Base-by-base conservation (phyloP, 1,140 invertebrate species). In the Ganaspis sp. region DNA sequence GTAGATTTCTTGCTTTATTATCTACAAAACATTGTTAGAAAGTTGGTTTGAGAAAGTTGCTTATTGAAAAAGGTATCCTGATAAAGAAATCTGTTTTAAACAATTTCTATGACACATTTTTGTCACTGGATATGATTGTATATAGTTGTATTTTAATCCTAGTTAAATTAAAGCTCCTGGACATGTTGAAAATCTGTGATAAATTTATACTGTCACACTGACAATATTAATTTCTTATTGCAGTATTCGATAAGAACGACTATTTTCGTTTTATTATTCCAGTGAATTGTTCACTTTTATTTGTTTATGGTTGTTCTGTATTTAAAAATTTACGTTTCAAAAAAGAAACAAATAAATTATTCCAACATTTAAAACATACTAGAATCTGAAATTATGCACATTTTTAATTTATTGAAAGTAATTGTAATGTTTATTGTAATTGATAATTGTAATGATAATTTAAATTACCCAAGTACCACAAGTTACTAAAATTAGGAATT, bases 101-200 rank as follows among this genome's bases (percentile, higher is more conserved):
- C n/a, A 49, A 49, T n/a, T 49, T 49, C 1, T n/a, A 0, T 17
- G 3, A 49, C 45, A 49, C 45, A 49, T 49, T 49, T 49, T 49
- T 49, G 15, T 49, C 45, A 17, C 45, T 49, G n/a, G 17, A 49
- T 49, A 49, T 76, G 17, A 70, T 42, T 86, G 81, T 86, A 86
- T 79, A 86, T 87, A 87, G 73, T 76, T 84, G 72, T 85, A 78
- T 81, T 81, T 81, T 83, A 81, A 81, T 77, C 42, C 74, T 83
- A 78, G 38, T 23, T 72, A 75, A 75, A 79, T 53, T 74, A 78
- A 84, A 83, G 29, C 40, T 79, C 73, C 76, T 75, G 79, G 82
- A 79, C 73, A 80, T 80, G 74, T 82, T 74, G 76, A 80, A 78
- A 86, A 87, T 84, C 87, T 88, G 86, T 88, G 85, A 88, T 88